These are phyloP conservation scores for Germaria angustata DNA, from an alignment of 2,888 invertebrate species.

Conservation along the genomic window DNA sequence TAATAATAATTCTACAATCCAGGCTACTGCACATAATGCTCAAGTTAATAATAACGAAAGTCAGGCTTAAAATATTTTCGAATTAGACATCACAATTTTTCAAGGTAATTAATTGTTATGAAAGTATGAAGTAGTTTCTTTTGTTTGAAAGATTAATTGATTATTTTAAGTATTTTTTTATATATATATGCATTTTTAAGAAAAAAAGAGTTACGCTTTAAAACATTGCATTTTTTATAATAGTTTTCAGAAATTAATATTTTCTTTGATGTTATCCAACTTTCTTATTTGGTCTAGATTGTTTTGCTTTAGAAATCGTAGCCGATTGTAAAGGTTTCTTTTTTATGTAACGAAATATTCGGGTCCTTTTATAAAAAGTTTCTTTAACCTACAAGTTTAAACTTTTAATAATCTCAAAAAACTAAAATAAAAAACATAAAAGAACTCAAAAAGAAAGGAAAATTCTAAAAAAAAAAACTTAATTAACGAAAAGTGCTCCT, in stretches of 20 bases:
- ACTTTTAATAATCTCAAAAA: constrained; percentile 49
- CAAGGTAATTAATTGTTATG: constrained; percentile 16
- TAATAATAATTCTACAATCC: not conserved
- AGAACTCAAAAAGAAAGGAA: not conserved
- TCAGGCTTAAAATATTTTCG: constrained; percentile 72
- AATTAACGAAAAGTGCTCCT: constrained; percentile 22
- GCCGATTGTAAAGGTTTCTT: too few relatives aligned
- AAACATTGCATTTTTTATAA: too few relatives aligned
- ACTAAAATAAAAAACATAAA: constrained; percentile 5
- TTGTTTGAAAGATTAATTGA: not conserved
- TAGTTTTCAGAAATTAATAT: too few relatives aligned
- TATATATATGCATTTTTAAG: too few relatives aligned
- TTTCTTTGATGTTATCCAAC: too few relatives aligned
- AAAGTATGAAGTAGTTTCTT: constrained; percentile 8
- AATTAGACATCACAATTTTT: not conserved
- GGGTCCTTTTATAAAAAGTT: constrained; percentile 48
- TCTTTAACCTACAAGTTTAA: constrained; percentile 38
- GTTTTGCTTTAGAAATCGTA: too few relatives aligned
- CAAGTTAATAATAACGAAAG: constrained; percentile 71
- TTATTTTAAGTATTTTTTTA: too few relatives aligned
- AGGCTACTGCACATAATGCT: constrained; percentile 22
- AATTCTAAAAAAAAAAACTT: not conserved
- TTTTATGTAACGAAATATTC: constrained; percentile 21
- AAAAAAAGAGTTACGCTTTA: too few relatives aligned
- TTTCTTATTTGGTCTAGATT: too few relatives aligned